A percentile compares a stretch with the other conserved stretches of the same genome.
Conservation (phyloP, 2,888 invertebrate genomes). For the Alentia gelatinosa region DNA sequence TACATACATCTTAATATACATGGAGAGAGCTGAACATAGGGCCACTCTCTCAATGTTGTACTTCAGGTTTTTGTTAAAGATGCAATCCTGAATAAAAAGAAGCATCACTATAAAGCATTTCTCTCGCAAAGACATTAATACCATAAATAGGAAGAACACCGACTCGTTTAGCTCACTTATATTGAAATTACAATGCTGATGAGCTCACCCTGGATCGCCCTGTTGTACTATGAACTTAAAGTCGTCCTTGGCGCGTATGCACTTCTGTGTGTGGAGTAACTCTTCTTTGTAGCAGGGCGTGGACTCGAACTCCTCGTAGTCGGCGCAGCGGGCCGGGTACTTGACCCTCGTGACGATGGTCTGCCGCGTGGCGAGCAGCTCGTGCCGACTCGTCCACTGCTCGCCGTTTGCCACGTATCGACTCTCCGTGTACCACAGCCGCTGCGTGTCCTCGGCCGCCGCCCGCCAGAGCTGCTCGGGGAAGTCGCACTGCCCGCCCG, state of each 20-base stretch:
- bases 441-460: not conserved
- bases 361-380: not conserved
- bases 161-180: too few relatives aligned
- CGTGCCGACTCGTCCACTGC: conserved; percentile 38
- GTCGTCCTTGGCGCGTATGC: conserved; percentile 31
- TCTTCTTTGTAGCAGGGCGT: conserved; percentile 53
- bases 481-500: conserved; percentile 36
- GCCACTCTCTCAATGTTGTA: too few relatives aligned
- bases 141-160: too few relatives aligned
- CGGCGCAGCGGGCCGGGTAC: conserved; percentile 50
- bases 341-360: conserved; percentile 15
- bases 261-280: not conserved
- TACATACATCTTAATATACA: too few relatives aligned
- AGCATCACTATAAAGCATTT: too few relatives aligned
- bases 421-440: conserved; percentile 42
- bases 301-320: conserved; percentile 47
- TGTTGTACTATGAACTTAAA: conserved; percentile 39
- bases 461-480: conserved; percentile 35
- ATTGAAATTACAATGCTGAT: too few relatives aligned
- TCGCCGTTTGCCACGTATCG: conserved; percentile 20
- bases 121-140: too few relatives aligned
- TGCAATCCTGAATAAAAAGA: too few relatives aligned
- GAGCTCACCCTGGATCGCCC: conserved; percentile 49
- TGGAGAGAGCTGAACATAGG: too few relatives aligned
- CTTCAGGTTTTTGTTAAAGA: too few relatives aligned